Conservation (phyloP, 2,888 invertebrate species). For the Archips crataeganus region DNA sequence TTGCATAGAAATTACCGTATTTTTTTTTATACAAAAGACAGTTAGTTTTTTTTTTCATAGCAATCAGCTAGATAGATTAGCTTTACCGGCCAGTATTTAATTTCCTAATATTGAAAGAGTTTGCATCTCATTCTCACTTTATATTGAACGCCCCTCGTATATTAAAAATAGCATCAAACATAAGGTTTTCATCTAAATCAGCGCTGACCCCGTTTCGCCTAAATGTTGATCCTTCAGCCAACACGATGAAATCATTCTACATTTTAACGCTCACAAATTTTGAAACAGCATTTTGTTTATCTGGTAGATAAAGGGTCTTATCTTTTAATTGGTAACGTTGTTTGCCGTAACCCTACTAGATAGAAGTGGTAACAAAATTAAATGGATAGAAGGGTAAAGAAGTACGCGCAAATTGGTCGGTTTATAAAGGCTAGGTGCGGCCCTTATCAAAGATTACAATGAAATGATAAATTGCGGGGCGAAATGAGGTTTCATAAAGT, state of each 20-base stretch:
- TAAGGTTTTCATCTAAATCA: background rate
- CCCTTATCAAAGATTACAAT: slow-evolving; percentile 62
- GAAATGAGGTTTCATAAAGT: slow-evolving; percentile 27
- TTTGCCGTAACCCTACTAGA: slow-evolving; percentile 56
- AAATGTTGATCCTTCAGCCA: slow-evolving; percentile 59
- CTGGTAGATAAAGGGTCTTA: slow-evolving; percentile 74
- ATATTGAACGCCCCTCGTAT: too few relatives aligned
- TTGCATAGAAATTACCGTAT: too few relatives aligned
- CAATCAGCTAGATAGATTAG: too few relatives aligned
- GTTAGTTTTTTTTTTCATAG: too few relatives aligned
- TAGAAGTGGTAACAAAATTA: slow-evolving; percentile 46
- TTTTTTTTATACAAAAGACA: too few relatives aligned
- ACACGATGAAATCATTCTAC: slow-evolving; percentile 68
- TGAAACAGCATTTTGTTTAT: slow-evolving; percentile 63
- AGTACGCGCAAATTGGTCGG: slow-evolving; percentile 51
- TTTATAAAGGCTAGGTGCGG: slow-evolving; percentile 64
- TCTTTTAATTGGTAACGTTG: slow-evolving; percentile 70
- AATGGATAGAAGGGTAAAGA: slow-evolving; percentile 18
- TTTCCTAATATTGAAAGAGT: too few relatives aligned
- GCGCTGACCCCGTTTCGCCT: slow-evolving; percentile 48
- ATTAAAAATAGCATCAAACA: background rate
- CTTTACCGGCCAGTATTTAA: too few relatives aligned
- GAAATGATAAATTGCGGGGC: slow-evolving; percentile 41
- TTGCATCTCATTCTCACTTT: too few relatives aligned
- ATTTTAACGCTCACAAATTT: slow-evolving; percentile 57